A percentile compares a stretch with the other conserved stretches of the same genome.
phyloP scores from a whole-genome alignment of 2,113 vertebrate species.

The Nyctibius bracteatus region DNA sequence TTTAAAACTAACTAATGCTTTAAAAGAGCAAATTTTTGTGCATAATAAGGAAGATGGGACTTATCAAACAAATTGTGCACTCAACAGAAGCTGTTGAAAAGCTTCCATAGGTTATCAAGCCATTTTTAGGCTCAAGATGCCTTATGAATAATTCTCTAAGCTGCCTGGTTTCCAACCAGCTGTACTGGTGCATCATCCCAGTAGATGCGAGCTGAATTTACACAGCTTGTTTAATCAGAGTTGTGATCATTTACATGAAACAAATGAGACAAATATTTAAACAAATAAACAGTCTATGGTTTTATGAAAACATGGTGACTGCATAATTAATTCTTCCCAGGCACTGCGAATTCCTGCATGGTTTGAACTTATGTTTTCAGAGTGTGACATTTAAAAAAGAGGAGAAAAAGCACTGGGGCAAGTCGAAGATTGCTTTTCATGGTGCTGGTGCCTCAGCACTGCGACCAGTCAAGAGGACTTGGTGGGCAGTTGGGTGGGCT shows the following conservation, averaged over 20 bases:
- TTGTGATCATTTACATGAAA: background rate
- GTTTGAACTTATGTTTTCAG: background rate
- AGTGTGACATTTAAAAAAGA: background rate
- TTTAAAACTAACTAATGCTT: background rate
- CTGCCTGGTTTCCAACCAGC: constrained; percentile 1
- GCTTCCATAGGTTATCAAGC: background rate
- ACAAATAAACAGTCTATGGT: background rate
- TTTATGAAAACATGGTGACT: background rate
- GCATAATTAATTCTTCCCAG: background rate
- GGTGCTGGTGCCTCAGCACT: background rate
- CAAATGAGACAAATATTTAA: constrained; percentile 6
- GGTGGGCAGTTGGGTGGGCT: background rate
- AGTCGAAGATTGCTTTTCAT: background rate
- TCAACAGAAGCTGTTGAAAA: background rate
- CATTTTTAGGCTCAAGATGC: background rate
- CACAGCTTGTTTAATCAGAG: background rate
- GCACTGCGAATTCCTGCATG: background rate
- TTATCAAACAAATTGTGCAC: background rate
- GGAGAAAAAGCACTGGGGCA: background rate
- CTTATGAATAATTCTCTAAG: background rate
- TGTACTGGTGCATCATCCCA: background rate
- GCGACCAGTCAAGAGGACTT: background rate
- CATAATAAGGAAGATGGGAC: background rate
- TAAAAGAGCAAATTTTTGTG: background rate
- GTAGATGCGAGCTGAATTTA: background rate